These are phyloP conservation scores for Aptenodytes forsteri DNA, from an alignment of 2,113 vertebrate species.

Conservation along the genomic window DNA sequence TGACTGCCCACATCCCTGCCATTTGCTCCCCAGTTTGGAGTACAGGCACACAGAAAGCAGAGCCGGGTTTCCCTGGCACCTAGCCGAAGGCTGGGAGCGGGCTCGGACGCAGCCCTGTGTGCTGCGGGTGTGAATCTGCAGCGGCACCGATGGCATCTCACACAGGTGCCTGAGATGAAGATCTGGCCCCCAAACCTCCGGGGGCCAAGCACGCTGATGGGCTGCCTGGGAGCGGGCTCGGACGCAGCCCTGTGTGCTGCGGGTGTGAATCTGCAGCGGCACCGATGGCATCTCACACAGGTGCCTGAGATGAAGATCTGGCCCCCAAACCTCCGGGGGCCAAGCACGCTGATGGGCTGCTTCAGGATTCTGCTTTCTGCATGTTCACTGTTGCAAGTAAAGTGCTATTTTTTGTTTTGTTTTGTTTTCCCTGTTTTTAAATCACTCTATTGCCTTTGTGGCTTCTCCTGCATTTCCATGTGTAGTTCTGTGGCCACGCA, in stretches of 20 bases:
- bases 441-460: neutral
- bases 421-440: neutral
- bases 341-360: no score
- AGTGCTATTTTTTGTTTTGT: neutral
- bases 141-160: fast-evolving
- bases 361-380: neutral
- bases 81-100: fast-evolving
- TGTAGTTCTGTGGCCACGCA: neutral
- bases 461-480: neutral
- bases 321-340: no score
- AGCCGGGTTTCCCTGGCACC: neutral
- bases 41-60: neutral
- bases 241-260: no score
- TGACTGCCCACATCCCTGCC: neutral
- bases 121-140: neutral
- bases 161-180: neutral
- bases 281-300: no score
- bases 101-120: neutral
- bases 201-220: neutral
- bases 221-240: no score
- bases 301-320: no score
- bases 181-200: fast-evolving
- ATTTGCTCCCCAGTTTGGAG: neutral
- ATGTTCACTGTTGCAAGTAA: fast-evolving
- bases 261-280: no score